phyloP scores from a whole-genome alignment of 2,888 invertebrate species.

The Thereva unica region DNA sequence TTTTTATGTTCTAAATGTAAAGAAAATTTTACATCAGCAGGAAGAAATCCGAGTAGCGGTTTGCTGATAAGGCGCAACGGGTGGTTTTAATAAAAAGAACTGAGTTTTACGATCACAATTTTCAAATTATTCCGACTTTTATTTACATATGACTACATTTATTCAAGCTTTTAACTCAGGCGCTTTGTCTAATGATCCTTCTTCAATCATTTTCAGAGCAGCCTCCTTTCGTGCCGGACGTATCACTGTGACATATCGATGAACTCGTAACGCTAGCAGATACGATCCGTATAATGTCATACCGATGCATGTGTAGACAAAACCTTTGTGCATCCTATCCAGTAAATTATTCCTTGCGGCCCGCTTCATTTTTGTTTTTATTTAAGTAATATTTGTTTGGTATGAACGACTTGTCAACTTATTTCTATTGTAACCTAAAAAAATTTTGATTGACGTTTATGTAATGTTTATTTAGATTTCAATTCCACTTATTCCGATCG shows the following conservation, averaged over 20 bases:
- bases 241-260: slow-evolving; percentile 60
- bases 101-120: background rate
- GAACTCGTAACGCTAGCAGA: slow-evolving; percentile 58
- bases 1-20: too few species aligned
- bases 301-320: slow-evolving; percentile 62
- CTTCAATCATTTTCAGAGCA: slow-evolving; percentile 59
- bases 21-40: too few species aligned
- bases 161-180: slow-evolving; percentile 49
- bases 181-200: slow-evolving; percentile 58
- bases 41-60: too few species aligned
- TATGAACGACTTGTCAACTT: too few species aligned
- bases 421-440: too few species aligned
- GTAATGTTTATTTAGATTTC: too few species aligned
- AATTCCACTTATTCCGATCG: too few species aligned
- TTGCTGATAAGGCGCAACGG: background rate
- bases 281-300: slow-evolving; percentile 61
- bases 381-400: slow-evolving; percentile 46
- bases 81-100: background rate
- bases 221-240: slow-evolving; percentile 58
- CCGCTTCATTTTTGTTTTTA: slow-evolving; percentile 51
- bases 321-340: slow-evolving; percentile 62
- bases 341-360: slow-evolving; percentile 54
- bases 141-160: background rate
- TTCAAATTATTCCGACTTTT: background rate
- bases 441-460: too few species aligned